Conservation (phyloP, 2,888 invertebrate species). For the Drosophila paranaensis region DNA sequence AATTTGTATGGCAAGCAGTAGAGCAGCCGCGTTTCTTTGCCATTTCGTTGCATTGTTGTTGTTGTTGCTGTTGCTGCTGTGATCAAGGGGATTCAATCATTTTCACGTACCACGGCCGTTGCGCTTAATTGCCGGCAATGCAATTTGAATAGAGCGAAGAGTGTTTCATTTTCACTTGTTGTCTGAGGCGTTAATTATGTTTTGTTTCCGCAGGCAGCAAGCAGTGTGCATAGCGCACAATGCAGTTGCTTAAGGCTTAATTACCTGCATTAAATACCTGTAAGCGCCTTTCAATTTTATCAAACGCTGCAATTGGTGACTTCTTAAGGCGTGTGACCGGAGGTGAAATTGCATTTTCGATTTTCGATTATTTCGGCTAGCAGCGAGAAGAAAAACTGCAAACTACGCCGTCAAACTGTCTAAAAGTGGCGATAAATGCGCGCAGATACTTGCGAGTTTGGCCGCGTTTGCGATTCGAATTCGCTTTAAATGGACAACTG, state of each 20-base stretch:
- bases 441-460: conserved; percentile 66
- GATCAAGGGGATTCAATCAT: background rate
- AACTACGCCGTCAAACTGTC: conserved; percentile 47
- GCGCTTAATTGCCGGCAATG: conserved; percentile 12
- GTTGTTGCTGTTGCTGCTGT: background rate
- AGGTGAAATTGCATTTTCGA: conserved; percentile 74
- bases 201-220: background rate
- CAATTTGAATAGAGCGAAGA: conserved; percentile 1
- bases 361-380: conserved; percentile 59
- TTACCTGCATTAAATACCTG: conserved; percentile 30
- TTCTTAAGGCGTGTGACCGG: conserved; percentile 77
- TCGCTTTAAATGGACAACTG: conserved; percentile 74
- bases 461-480: conserved; percentile 51
- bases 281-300: conserved; percentile 40
- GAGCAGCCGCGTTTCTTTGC: background rate
- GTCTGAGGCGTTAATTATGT: background rate
- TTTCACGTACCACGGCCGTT: conserved; percentile 5
- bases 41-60: background rate
- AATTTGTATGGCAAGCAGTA: conserved; percentile 1
- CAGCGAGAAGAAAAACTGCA: conserved; percentile 11
- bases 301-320: conserved; percentile 42
- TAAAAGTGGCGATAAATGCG: conserved; percentile 70
- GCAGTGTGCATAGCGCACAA: background rate
- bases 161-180: conserved; percentile 24
- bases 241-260: conserved; percentile 20